These are phyloP conservation scores for Actinia equina DNA, from an alignment of 64 coral and sea anemone genomes.

Conservation along the genomic window DNA sequence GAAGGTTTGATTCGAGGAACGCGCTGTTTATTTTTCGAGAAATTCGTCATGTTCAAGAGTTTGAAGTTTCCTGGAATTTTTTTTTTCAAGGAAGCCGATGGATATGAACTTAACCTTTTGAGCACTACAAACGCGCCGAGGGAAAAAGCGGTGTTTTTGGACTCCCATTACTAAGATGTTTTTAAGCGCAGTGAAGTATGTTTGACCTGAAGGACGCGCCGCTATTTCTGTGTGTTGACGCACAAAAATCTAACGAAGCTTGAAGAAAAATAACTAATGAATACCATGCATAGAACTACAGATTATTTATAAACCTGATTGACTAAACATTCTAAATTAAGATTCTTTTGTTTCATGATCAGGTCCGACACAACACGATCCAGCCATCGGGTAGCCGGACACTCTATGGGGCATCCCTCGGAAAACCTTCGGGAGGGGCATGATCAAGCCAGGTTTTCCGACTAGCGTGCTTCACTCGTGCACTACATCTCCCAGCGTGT, in stretches of 20 bases:
- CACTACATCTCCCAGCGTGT: no score
- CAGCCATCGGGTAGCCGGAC: background rate
- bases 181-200: background rate
- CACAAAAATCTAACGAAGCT: background rate
- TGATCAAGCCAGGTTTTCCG: no score
- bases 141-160: background rate
- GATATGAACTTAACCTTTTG: background rate
- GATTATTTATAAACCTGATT: background rate
- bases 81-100: background rate
- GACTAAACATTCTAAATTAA: background rate
- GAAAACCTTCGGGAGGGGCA: no score
- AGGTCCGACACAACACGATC: background rate
- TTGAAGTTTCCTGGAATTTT: background rate
- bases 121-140: background rate
- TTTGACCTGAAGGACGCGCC: background rate
- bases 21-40: background rate
- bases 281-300: background rate
- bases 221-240: background rate
- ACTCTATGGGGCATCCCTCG: no score
- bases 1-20: background rate
- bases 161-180: background rate
- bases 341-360: background rate
- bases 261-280: background rate
- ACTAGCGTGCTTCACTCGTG: no score
- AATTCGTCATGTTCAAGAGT: background rate